A percentile compares a stretch with the other conserved stretches of the same genome.
phyloP scores from a whole-genome alignment of 2,113 vertebrate species.

The Chloebia gouldiae region DNA sequence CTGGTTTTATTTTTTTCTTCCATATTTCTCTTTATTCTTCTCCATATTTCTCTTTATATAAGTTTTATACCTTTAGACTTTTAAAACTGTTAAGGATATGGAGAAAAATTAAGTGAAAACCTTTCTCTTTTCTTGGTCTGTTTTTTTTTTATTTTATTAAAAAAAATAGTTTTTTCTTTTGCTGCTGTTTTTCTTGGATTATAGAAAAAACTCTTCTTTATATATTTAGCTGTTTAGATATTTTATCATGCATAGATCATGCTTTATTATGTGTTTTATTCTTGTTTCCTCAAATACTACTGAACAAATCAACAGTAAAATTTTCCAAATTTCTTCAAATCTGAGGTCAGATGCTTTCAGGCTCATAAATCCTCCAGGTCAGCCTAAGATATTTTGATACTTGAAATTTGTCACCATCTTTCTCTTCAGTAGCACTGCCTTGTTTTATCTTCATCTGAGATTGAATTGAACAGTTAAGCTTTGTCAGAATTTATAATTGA shows the following conservation, averaged over 20 bases:
- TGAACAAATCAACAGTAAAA: neutral
- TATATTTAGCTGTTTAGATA: neutral
- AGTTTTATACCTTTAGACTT: neutral
- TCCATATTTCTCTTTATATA: neutral
- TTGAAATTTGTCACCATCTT: neutral
- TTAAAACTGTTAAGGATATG: neutral
- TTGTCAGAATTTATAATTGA: neutral
- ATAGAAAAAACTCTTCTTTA: neutral
- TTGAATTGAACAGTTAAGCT: neutral
- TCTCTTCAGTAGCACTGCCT: neutral
- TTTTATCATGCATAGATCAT: neutral
- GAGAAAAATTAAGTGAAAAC: neutral
- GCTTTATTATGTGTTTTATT: neutral
- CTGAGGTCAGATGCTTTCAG: neutral
- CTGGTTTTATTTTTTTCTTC: neutral
- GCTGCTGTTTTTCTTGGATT: neutral
- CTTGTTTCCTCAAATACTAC: neutral
- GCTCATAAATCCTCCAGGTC: neutral
- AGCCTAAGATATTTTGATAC: neutral
- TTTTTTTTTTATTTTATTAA: neutral
- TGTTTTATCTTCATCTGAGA: neutral
- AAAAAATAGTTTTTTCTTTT: neutral
- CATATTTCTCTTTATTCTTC: neutral
- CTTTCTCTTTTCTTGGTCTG: neutral
- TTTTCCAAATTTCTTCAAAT: conserved; percentile 17